These are phyloP conservation scores for Tinea semifulvella DNA, from an alignment of 2,888 invertebrate genomes.

Conservation along the genomic window DNA sequence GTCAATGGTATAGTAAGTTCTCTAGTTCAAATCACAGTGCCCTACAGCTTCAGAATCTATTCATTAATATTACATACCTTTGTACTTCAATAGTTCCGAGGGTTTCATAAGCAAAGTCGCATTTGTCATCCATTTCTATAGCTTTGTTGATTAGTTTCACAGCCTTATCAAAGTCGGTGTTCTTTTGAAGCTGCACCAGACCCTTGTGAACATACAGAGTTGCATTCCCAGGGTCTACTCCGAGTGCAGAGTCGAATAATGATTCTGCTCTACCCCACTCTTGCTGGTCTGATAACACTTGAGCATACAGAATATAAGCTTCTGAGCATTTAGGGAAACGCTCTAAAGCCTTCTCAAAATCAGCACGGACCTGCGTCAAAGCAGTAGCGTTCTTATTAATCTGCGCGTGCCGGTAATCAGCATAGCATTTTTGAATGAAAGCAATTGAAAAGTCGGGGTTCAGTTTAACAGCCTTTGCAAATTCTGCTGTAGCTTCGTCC, in stretches of 20 bases:
- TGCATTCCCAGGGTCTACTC: constrained; percentile 86
- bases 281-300: constrained; percentile 87
- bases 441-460: constrained; percentile 88
- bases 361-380: constrained; percentile 71
- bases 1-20: too few relatives aligned
- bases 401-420: constrained; percentile 80
- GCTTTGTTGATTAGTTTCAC: constrained; percentile 81
- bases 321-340: constrained; percentile 88
- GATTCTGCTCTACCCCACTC: constrained; percentile 85
- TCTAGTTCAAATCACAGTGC: too few relatives aligned
- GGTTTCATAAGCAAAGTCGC: constrained; percentile 95
- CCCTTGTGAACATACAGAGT: constrained; percentile 89
- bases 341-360: constrained; percentile 79
- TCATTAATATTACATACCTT: constrained; percentile 69
- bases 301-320: constrained; percentile 88
- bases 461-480: constrained; percentile 81
- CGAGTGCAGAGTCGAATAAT: constrained; percentile 81
- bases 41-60: too few relatives aligned
- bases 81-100: constrained; percentile 95
- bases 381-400: constrained; percentile 68
- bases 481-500: constrained; percentile 83
- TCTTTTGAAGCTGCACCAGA: constrained; percentile 84
- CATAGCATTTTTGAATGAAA: constrained; percentile 90
- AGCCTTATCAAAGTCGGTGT: constrained; percentile 82
- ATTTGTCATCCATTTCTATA: constrained; percentile 88